phyloP scores from a whole-genome alignment of 2,113 vertebrate species.

The Macroglossus sobrinus region DNA sequence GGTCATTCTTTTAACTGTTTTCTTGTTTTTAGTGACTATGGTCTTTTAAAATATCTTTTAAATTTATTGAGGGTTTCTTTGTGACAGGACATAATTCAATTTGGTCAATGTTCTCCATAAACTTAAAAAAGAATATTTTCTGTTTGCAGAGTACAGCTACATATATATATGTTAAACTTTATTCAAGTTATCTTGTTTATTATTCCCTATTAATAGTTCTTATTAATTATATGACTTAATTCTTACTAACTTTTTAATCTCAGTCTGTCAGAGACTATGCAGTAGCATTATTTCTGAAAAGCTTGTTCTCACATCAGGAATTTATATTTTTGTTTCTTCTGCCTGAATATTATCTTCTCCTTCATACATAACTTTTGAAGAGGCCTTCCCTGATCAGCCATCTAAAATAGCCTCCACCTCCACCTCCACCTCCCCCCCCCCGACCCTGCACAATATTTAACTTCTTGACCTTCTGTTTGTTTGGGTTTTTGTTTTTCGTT shows the following conservation, averaged over 20 bases:
- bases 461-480: too few species aligned
- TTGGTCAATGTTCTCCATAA: neutral
- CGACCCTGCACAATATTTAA: neutral
- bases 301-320: neutral
- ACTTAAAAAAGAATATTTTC: neutral
- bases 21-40: neutral
- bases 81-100: neutral
- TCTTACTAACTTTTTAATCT: neutral
- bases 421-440: too few species aligned
- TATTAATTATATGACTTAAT: neutral
- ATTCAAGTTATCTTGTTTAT: neutral
- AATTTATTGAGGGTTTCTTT: neutral
- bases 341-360: neutral
- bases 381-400: neutral
- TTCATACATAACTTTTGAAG: neutral
- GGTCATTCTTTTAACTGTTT: neutral
- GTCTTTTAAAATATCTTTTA: constrained; percentile 9
- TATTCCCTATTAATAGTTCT: neutral
- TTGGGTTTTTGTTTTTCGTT: too few species aligned
- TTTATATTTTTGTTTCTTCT: neutral
- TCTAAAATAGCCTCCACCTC: neutral
- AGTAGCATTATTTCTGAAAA: neutral
- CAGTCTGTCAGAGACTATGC: neutral
- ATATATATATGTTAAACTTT: neutral
- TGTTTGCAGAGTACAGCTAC: neutral